A percentile compares a stretch with the other conserved stretches of the same genome.
Evolutionary conservation across 2,113 vertebrate species (phyloP).

Genomic region (Casuarius casuarius): DNA sequence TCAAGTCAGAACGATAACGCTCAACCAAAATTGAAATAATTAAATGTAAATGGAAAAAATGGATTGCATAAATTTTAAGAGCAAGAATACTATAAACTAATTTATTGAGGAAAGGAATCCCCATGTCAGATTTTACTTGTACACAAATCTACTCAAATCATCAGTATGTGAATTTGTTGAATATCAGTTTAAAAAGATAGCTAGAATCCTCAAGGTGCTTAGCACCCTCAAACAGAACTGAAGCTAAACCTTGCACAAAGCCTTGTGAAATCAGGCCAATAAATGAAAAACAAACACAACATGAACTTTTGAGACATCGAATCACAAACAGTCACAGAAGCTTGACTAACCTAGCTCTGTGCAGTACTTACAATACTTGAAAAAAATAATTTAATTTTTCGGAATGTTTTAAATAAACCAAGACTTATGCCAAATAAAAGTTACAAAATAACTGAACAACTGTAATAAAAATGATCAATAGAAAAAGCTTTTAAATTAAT

Average conservation of each 20-base stretch:
- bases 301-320: neutral
- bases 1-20: neutral
- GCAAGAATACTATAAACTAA: neutral
- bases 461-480: slow-evolving; percentile 35
- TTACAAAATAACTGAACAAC: slow-evolving; percentile 41
- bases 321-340: neutral
- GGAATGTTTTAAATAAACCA: slow-evolving; percentile 19
- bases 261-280: neutral
- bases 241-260: neutral
- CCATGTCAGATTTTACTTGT: neutral
- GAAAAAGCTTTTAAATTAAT: slow-evolving; percentile 63
- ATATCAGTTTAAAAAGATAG: neutral
- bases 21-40: neutral
- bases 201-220: neutral
- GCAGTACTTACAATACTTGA: neutral
- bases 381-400: neutral
- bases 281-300: neutral
- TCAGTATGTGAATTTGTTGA: neutral
- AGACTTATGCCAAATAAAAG: slow-evolving; percentile 35
- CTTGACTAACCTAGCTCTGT: neutral
- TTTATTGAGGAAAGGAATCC: neutral
- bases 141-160: neutral
- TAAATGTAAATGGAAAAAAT: neutral
- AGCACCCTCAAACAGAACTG: rapidly evolving
- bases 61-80: neutral